Conservation (phyloP, 2,113 vertebrate species). For the Mionectes macconnelli region DNA sequence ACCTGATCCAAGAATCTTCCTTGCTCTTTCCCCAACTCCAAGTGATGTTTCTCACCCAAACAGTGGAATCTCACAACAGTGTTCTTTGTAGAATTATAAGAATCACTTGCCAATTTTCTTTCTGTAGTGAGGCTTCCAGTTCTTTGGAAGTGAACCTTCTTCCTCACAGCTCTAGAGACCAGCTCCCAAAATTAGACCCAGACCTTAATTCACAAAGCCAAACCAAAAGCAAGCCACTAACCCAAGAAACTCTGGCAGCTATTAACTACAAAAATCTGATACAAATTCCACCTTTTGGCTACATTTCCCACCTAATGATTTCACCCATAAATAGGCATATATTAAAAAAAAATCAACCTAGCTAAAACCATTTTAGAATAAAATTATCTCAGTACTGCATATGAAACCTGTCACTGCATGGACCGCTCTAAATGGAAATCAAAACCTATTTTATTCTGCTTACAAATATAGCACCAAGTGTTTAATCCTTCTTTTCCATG, state of each 20-base stretch:
- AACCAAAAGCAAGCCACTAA: not conserved
- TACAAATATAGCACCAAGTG: conserved; percentile 48
- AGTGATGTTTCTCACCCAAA: not conserved
- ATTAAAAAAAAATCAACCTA: not conserved
- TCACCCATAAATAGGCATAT: not conserved
- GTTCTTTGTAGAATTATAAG: not conserved
- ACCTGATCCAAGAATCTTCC: not conserved
- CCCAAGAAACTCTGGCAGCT: not conserved
- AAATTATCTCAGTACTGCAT: not conserved
- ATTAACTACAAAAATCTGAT: not conserved
- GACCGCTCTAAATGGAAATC: conserved; percentile 36
- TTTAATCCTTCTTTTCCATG: conserved; percentile 54
- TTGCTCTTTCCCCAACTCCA: not conserved
- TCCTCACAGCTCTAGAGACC: not conserved
- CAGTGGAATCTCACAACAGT: not conserved
- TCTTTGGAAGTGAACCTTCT: not conserved
- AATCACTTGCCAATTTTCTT: not conserved
- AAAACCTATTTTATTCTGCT: conserved; percentile 33
- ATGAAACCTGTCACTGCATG: not conserved
- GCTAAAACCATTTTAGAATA: not conserved
- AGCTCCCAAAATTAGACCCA: not conserved
- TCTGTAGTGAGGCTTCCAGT: not conserved
- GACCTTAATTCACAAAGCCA: not conserved
- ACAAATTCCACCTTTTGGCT: not conserved
- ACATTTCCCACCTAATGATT: not conserved